Conservation (phyloP, 1,140 invertebrate genomes). For the Hestina assimilis region DNA sequence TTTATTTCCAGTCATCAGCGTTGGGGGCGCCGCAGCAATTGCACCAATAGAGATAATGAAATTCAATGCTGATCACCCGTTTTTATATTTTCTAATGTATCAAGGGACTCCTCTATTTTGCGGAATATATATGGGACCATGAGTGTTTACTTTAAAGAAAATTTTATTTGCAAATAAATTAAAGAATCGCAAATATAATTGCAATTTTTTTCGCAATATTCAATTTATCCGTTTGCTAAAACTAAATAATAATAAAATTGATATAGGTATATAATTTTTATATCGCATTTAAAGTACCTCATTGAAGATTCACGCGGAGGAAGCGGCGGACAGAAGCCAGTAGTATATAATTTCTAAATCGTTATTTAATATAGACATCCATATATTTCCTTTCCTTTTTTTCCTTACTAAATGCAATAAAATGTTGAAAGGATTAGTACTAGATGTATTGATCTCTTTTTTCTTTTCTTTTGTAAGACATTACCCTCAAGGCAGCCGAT, state of each 20-base stretch:
- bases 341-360: not conserved
- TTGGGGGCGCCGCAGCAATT: not conserved
- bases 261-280: too few relatives aligned
- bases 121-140: constrained; percentile 24
- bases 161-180: not conserved
- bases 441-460: constrained; percentile 6
- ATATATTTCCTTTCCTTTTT: too few relatives aligned
- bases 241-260: too few relatives aligned
- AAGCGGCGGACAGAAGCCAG: too few relatives aligned
- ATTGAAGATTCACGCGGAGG: too few relatives aligned
- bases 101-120: constrained; percentile 22
- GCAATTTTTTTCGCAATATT: too few relatives aligned
- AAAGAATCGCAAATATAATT: too few relatives aligned
- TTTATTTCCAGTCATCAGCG: constrained; percentile 3
- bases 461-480: constrained; percentile 20
- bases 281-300: too few relatives aligned
- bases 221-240: too few relatives aligned
- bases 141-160: not conserved
- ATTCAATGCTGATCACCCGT: constrained; percentile 29
- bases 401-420: too few relatives aligned
- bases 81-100: constrained; percentile 28
- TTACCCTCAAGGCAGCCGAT: constrained; percentile 27
- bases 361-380: too few relatives aligned
- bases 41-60: not conserved
- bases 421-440: constrained; percentile 9